A percentile compares a stretch with the other conserved stretches of the same genome.
Evolutionary conservation across 2,113 vertebrate species (phyloP).

Genomic region (Calidris pygmaea): DNA sequence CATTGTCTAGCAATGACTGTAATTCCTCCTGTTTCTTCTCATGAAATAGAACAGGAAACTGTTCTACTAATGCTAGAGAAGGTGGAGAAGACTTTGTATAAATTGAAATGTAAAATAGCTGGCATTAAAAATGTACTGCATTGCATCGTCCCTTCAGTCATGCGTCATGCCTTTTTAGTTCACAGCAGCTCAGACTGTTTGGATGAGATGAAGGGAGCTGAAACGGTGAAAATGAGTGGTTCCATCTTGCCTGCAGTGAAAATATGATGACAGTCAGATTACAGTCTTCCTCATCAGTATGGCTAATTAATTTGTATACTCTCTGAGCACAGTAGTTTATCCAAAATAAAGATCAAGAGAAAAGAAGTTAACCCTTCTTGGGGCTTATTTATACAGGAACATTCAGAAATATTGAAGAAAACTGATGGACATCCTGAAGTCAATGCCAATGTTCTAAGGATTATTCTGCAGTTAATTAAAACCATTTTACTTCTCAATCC

Average conservation of each 20-base stretch:
- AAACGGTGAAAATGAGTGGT: neutral
- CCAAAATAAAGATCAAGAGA: neutral
- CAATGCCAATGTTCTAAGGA: neutral
- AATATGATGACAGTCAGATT: neutral
- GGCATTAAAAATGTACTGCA: neutral
- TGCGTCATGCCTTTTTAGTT: neutral
- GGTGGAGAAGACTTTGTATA: neutral
- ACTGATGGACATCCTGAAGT: neutral
- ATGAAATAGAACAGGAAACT: neutral
- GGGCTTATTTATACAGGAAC: neutral
- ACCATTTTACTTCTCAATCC: neutral
- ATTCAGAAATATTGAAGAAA: neutral
- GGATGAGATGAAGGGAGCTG: neutral
- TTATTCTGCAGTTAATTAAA: neutral
- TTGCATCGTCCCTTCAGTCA: neutral
- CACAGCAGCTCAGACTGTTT: neutral
- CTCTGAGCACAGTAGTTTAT: neutral
- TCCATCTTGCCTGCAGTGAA: neutral
- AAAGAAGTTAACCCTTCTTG: neutral
- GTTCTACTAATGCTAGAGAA: neutral
- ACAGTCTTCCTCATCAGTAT: neutral
- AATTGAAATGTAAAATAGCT: neutral
- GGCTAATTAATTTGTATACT: neutral
- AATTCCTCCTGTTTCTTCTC: neutral
- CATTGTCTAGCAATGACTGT: neutral